These are phyloP conservation scores for Entomobrya multifasciata DNA, from an alignment of 2,888 invertebrate species.

Conservation along the genomic window DNA sequence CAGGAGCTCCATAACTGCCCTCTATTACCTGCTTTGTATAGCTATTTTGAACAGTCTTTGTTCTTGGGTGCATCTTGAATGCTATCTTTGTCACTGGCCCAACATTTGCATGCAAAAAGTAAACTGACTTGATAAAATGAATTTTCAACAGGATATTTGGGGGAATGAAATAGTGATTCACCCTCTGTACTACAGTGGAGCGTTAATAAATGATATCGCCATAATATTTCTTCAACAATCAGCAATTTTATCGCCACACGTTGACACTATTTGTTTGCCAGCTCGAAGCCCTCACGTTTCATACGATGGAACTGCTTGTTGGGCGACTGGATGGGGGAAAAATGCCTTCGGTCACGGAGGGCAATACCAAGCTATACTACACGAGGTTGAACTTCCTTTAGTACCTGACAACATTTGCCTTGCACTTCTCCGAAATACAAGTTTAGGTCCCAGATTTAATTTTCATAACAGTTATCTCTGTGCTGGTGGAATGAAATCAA, in stretches of 20 bases:
- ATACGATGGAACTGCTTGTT: conserved; percentile 84
- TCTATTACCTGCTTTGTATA: background rate
- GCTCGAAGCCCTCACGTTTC: conserved; percentile 80
- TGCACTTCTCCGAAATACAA: conserved; percentile 73
- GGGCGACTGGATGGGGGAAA: conserved; percentile 91
- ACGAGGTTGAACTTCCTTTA: conserved; percentile 78
- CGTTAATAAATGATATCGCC: conserved; percentile 89
- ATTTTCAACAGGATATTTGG: conserved; percentile 75
- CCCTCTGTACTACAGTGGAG: conserved; percentile 85
- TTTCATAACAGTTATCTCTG: conserved; percentile 78
- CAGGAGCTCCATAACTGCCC: background rate
- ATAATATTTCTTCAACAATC: conserved; percentile 86
- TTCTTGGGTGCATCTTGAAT: background rate
- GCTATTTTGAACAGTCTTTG: conserved; percentile 46
- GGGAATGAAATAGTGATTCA: conserved; percentile 82
- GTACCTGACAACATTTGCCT: conserved; percentile 73
- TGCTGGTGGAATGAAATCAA: conserved; percentile 77
- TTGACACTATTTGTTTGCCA: conserved; percentile 87
- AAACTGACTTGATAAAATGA: no score
- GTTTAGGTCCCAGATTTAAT: conserved; percentile 74
- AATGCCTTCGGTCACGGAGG: conserved; percentile 84
- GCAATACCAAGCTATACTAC: conserved; percentile 78
- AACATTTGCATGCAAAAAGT: no score
- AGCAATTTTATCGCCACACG: conserved; percentile 86
- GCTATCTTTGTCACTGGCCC: no score